These are phyloP conservation scores for Halesus radiatus DNA, from an alignment of 1,140 invertebrate genomes.

Conservation along the genomic window DNA sequence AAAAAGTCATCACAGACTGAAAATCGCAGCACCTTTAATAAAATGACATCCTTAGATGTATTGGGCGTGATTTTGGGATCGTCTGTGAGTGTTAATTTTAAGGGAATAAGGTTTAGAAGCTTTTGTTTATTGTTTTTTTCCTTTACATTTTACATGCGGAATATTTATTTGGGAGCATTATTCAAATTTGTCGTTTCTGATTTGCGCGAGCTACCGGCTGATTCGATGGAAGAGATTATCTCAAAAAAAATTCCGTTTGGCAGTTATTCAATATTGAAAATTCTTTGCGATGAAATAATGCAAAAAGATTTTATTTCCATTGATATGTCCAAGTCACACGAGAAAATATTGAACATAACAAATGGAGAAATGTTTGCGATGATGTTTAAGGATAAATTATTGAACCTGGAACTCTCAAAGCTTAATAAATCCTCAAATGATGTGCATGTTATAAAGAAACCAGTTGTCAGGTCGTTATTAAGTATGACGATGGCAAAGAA, in stretches of 20 bases:
- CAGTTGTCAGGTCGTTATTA: neutral
- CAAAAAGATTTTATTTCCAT: neutral
- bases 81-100: neutral
- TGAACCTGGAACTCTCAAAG: neutral
- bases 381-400: neutral
- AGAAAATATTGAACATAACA: neutral
- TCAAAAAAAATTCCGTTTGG: neutral
- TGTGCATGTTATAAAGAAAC: neutral
- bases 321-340: too few species aligned
- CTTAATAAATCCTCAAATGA: neutral
- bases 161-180: conserved; percentile 4
- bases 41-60: neutral
- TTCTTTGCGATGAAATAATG: neutral
- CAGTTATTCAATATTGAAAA: neutral
- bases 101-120: neutral
- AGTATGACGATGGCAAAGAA: neutral
- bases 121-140: neutral
- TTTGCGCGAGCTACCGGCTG: too few species aligned
- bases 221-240: neutral
- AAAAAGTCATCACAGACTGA: too few species aligned
- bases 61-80: neutral
- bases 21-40: neutral
- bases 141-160: conserved; percentile 2
- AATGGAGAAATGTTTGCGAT: conserved; percentile 8
- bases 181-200: neutral